phyloP scores from a whole-genome alignment of 2,113 vertebrate species.

The Falco punctatus region DNA sequence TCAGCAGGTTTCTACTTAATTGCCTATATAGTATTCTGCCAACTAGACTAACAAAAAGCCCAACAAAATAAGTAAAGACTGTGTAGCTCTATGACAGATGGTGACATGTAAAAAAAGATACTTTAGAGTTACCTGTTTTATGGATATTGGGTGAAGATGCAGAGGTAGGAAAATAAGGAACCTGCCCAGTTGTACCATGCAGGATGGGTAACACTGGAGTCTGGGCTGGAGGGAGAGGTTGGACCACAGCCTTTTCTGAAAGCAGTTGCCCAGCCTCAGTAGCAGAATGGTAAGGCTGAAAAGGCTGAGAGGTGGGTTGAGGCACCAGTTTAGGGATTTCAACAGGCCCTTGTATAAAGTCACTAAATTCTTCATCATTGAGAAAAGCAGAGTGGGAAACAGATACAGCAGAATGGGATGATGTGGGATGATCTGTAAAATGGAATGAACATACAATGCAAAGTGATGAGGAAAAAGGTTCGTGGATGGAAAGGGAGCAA shows the following conservation, averaged over 20 bases:
- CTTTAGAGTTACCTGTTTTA: slow-evolving; percentile 73
- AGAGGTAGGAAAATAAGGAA: slow-evolving; percentile 73
- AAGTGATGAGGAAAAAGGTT: slow-evolving; percentile 53
- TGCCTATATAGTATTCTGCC: background rate
- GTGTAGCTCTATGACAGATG: background rate
- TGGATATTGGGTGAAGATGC: slow-evolving; percentile 69
- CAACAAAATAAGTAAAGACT: background rate
- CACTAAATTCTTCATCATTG: slow-evolving; percentile 96
- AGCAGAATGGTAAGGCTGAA: slow-evolving; percentile 72
- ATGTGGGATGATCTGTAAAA: slow-evolving; percentile 92
- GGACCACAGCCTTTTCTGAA: slow-evolving; percentile 73
- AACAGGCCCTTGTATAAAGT: slow-evolving; percentile 94
- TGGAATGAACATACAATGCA: slow-evolving; percentile 79
- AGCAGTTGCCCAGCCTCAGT: slow-evolving; percentile 74
- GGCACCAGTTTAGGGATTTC: slow-evolving; percentile 71
- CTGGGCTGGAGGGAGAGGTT: slow-evolving; percentile 83
- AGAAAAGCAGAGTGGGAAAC: slow-evolving; percentile 83
- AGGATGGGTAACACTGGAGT: slow-evolving; percentile 70
- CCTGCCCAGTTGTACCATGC: slow-evolving; percentile 65
- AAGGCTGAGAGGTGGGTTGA: slow-evolving; percentile 75
- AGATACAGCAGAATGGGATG: slow-evolving; percentile 90
- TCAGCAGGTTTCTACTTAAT: slow-evolving; percentile 2
- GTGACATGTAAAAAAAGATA: background rate
- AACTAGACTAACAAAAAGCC: background rate
- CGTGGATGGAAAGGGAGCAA: background rate